Percentiles rank a stretch among this genome's conserved stretches.
phyloP scores from a whole-genome alignment of 2,797 vertebrate species.

The Fundulus diaphanus region DNA sequence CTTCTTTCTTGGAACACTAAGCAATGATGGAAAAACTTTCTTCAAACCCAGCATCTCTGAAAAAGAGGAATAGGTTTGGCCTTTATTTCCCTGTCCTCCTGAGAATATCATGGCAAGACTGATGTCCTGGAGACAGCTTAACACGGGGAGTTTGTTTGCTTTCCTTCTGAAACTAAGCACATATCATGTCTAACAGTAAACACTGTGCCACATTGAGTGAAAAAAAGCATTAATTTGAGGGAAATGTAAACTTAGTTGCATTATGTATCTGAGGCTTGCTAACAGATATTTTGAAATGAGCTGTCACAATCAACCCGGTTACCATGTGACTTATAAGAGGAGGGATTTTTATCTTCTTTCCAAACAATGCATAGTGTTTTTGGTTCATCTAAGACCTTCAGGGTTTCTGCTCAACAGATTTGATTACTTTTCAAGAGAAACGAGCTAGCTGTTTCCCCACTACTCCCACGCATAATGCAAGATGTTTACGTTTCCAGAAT shows the following conservation, averaged over 20 bases:
- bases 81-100: slow-evolving; percentile 12
- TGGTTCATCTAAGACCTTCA: neutral
- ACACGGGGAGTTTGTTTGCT: neutral
- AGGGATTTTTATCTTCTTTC: neutral
- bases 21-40: neutral
- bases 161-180: neutral
- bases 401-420: neutral
- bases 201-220: neutral
- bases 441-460: neutral
- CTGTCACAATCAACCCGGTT: neutral
- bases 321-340: neutral
- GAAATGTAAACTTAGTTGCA: neutral
- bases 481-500: no score
- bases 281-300: neutral
- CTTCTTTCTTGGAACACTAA: slow-evolving; percentile 9
- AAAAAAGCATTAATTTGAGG: neutral
- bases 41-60: slow-evolving; percentile 7
- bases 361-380: neutral
- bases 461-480: neutral
- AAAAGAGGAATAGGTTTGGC: slow-evolving; percentile 18
- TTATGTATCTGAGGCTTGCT: neutral
- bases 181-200: neutral
- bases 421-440: neutral
- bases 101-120: neutral
- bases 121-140: neutral